phyloP scores from a whole-genome alignment of 2,888 invertebrate genomes.

The Sphaeridia pumilis region DNA sequence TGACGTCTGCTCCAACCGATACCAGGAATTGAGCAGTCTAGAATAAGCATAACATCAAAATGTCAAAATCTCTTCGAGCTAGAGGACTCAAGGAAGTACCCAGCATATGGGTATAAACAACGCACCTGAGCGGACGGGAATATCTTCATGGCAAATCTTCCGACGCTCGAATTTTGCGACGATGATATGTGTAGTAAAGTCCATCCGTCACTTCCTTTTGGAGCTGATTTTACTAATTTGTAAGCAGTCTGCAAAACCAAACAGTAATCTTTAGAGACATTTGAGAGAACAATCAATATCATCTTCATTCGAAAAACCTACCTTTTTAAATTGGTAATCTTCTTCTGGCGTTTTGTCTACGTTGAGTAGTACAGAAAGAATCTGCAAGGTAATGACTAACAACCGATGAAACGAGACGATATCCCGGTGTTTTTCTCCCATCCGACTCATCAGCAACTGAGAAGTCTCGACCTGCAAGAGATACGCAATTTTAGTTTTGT shows the following conservation, averaged over 20 bases:
- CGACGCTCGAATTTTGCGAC: slow-evolving; percentile 34
- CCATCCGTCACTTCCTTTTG: slow-evolving; percentile 30
- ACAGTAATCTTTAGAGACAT: no score
- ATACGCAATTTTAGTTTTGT: no score
- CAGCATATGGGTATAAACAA: neutral
- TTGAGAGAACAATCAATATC: no score
- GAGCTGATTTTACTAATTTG: slow-evolving; percentile 30
- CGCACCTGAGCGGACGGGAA: slow-evolving; percentile 34
- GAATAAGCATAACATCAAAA: slow-evolving; percentile 41
- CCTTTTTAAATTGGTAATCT: slow-evolving; percentile 36
- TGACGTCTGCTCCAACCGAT: slow-evolving; percentile 69
- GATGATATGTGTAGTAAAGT: slow-evolving; percentile 34
- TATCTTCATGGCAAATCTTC: slow-evolving; percentile 36
- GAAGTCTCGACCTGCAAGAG: slow-evolving; percentile 30
- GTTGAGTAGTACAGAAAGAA: slow-evolving; percentile 32
- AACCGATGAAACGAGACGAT: slow-evolving; percentile 68
- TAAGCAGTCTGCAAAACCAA: slow-evolving; percentile 35
- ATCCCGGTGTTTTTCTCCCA: slow-evolving; percentile 48
- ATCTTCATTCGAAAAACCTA: slow-evolving; percentile 6
- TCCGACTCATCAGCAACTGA: slow-evolving; percentile 25
- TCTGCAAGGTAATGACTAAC: slow-evolving; percentile 56
- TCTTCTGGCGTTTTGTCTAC: slow-evolving; percentile 30
- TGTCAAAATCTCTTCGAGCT: neutral
- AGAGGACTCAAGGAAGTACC: neutral
- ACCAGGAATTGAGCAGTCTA: slow-evolving; percentile 61